phyloP scores from a whole-genome alignment of 2,113 vertebrate genomes.

The Rhinolophus ferrumequinum region DNA sequence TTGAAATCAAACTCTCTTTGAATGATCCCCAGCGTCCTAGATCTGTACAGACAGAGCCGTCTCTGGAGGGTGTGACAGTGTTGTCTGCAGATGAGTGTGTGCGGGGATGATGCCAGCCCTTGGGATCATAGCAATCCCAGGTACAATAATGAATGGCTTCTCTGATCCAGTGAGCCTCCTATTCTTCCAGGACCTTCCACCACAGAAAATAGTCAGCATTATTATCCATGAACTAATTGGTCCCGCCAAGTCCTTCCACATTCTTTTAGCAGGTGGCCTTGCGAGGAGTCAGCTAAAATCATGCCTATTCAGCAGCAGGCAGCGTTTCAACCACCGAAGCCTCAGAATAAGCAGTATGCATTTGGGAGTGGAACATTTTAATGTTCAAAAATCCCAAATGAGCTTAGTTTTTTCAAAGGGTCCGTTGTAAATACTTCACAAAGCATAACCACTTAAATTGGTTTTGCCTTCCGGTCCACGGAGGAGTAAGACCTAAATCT shows the following conservation, averaged over 20 bases:
- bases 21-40: neutral
- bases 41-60: neutral
- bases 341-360: slow-evolving; percentile 64
- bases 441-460: neutral
- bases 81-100: slow-evolving; percentile 59
- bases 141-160: slow-evolving; percentile 72
- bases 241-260: slow-evolving; percentile 73
- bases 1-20: neutral
- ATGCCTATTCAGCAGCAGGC: slow-evolving; percentile 80
- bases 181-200: slow-evolving; percentile 42
- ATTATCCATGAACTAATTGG: slow-evolving; percentile 84
- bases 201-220: slow-evolving; percentile 79
- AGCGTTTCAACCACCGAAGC: slow-evolving; percentile 66
- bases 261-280: slow-evolving; percentile 83
- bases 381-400: neutral
- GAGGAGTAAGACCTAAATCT: neutral
- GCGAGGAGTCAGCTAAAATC: slow-evolving; percentile 84
- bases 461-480: neutral
- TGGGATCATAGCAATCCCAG: neutral
- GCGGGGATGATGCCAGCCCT: neutral
- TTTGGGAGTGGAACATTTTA: neutral
- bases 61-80: neutral
- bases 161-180: slow-evolving; percentile 58
- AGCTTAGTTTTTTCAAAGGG: neutral
- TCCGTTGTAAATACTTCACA: neutral